phyloP scores from a whole-genome alignment of 2,888 invertebrate species.

The Brassicogethes aeneus region DNA sequence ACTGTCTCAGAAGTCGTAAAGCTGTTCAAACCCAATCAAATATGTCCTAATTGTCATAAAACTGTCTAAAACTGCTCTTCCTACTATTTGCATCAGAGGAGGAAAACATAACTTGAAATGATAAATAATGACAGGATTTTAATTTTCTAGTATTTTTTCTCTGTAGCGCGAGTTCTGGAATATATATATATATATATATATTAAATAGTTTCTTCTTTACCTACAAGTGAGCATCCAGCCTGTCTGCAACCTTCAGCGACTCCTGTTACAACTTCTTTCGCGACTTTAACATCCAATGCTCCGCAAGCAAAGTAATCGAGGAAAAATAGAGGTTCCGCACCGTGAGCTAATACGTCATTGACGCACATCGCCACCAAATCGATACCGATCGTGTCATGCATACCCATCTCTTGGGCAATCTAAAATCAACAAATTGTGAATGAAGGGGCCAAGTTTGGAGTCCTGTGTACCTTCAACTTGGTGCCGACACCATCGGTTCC shows the following conservation, averaged over 20 bases:
- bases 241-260: conserved; percentile 79
- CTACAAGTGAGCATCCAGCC: conserved; percentile 82
- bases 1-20: too few species aligned
- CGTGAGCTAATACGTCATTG: conserved; percentile 91
- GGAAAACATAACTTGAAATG: too few species aligned
- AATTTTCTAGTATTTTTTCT: too few species aligned
- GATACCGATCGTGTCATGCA: conserved; percentile 80
- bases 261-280: conserved; percentile 73
- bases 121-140: too few species aligned
- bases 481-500: conserved; percentile 97
- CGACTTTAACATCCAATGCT: conserved; percentile 64
- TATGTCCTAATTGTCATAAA: too few species aligned
- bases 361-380: conserved; percentile 98
- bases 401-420: conserved; percentile 72
- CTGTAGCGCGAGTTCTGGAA: too few species aligned
- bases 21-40: too few species aligned
- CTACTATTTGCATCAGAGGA: too few species aligned
- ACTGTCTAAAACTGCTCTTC: too few species aligned
- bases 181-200: too few species aligned
- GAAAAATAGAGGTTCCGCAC: conserved; percentile 93
- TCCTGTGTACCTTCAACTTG: conserved; percentile 89
- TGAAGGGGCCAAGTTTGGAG: too few species aligned
- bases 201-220: too few species aligned
- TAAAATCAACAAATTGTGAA: conserved; percentile 43
- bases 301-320: conserved; percentile 96